phyloP scores from a whole-genome alignment of 2,888 invertebrate species.

The Imbricaverruca yamaguchii region DNA sequence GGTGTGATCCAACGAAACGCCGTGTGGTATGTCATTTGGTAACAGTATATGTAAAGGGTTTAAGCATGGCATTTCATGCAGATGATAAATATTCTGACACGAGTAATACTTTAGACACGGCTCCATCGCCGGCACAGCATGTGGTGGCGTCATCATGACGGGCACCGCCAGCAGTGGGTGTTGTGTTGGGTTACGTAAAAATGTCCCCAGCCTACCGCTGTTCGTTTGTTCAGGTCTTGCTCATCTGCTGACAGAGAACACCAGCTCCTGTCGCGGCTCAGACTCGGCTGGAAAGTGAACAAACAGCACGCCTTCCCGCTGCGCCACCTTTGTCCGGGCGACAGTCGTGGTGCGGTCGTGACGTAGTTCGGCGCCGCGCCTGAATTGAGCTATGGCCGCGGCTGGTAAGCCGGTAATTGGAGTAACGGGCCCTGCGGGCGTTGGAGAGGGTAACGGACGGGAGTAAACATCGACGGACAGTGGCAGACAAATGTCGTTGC shows the following conservation, averaged over 20 bases:
- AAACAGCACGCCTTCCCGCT: background rate
- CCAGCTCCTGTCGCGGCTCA: background rate
- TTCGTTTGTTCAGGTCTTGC: background rate
- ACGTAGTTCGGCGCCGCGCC: background rate
- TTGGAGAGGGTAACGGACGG: no score
- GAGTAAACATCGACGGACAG: no score
- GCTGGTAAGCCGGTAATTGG: conserved; percentile 2
- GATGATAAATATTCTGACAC: no score
- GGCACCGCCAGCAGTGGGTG: background rate
- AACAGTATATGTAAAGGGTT: no score
- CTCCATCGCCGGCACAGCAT: no score
- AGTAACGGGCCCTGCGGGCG: no score
- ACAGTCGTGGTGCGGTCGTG: background rate
- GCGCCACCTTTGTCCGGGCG: background rate
- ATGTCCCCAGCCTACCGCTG: background rate
- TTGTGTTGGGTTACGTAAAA: conserved; percentile 6
- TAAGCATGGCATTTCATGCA: no score
- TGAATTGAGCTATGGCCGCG: background rate
- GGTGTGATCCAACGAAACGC: no score
- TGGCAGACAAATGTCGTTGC: no score
- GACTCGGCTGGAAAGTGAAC: background rate
- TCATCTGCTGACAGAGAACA: background rate
- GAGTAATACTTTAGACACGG: no score
- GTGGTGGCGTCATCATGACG: no score
- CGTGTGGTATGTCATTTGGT: no score